These are phyloP conservation scores for Callocephalon fimbriatum DNA, from an alignment of 2,113 vertebrate species.

Conservation along the genomic window DNA sequence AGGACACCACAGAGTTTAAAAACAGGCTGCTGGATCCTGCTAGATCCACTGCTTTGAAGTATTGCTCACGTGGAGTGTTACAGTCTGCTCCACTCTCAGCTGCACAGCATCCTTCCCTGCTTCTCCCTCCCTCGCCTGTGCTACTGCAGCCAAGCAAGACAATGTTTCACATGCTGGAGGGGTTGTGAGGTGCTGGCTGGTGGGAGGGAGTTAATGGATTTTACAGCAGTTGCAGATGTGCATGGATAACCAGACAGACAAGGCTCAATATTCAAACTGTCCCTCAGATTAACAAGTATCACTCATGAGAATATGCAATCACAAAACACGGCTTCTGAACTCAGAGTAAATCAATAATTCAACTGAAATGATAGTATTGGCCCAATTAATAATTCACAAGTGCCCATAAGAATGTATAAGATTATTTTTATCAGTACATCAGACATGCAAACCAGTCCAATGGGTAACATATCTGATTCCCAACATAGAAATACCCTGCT, in stretches of 20 bases:
- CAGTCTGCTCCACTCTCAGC: neutral
- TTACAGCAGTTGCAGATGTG: neutral
- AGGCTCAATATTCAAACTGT: neutral
- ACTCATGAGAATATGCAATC: neutral
- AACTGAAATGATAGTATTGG: neutral
- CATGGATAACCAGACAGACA: neutral
- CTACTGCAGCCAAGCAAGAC: neutral
- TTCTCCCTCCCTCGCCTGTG: neutral
- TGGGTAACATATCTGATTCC: neutral
- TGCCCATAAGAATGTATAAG: neutral
- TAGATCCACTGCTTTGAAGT: neutral
- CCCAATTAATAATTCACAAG: neutral
- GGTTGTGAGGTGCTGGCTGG: neutral
- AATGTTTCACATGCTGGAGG: neutral
- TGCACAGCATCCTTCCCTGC: neutral
- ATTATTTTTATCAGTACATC: neutral
- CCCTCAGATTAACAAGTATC: neutral
- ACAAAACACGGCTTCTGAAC: neutral
- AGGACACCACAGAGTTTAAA: neutral
- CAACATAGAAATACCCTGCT: neutral
- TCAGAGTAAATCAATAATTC: neutral
- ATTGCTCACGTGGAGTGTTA: accelerated
- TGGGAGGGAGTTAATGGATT: neutral
- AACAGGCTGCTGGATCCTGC: neutral
- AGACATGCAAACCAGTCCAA: neutral